Evolutionary conservation across 2,888 invertebrate species (phyloP), one percentile per base, ranked within the genome.

Genomic region (Cataglyphis cursor): DNA sequence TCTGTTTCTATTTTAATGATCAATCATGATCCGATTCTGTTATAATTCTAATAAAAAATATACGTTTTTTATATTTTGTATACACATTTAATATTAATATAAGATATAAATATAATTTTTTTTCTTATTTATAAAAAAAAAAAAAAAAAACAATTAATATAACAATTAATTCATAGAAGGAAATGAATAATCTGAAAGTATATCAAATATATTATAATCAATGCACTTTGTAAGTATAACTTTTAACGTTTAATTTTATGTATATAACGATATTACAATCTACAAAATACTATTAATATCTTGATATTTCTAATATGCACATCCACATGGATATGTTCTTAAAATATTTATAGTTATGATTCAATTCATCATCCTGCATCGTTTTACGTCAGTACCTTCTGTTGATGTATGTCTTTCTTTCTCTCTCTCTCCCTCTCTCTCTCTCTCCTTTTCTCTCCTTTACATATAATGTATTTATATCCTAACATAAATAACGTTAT

Each of bases 381-480:
- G 73, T 74, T 81, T 80, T 85, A 65, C 78, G 70, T 21, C 59
- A 59, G 35, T 62, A 66, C 66, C 82, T 80, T 66, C 21, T 65
- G 84, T 85, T 84, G 81, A 89, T 82, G 62, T 48, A 81, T 35
- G 6, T 5, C 5, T 35, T 35, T 35, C 35, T 35, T 6, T 35
- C 0, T 31, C 0, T 31, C 31, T 31, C 35, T 35, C 35, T 35
- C 35, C 6, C 61, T 72, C 35, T 65, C 15, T 15, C 3, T 44
- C 15, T 15, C 44, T 44, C 15, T 38, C 10, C 18, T 18, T 48
- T 18, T 51, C n/a, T 51, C 81, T 38, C 21, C 74, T 48, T 62
- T 57, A 66, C 87, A 86, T 87, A 83, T 87, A 84, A 83, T 82
- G 65, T 89, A 92, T 89, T 91, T 90, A 87, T 90, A 90, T 65